Evolutionary conservation across 2,888 invertebrate species (phyloP).

Genomic region (Cheilosia urbana): DNA sequence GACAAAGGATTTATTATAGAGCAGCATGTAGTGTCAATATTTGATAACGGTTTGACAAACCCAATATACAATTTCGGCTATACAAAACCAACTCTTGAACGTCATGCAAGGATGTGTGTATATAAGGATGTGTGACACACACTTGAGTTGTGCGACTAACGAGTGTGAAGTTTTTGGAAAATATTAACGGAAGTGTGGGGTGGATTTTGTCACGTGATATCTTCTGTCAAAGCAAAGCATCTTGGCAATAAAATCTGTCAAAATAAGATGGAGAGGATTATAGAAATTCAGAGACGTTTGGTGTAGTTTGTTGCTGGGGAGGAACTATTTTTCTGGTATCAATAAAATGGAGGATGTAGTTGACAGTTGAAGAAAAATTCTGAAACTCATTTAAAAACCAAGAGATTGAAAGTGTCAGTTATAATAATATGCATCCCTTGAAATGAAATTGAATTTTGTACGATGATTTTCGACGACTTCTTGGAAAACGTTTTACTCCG

Average conservation of each 20-base stretch:
- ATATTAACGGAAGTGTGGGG: constrained; percentile 4
- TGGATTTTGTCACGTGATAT: constrained; percentile 40
- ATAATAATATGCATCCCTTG: too few relatives aligned
- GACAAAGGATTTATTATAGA: constrained; percentile 1
- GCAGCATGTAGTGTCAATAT: constrained; percentile 24
- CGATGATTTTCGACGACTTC: too few relatives aligned
- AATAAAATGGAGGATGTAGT: neutral
- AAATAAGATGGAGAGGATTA: neutral
- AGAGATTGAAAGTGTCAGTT: too few relatives aligned
- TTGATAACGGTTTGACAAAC: constrained; percentile 41
- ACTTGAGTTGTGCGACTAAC: neutral
- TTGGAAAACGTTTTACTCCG: too few relatives aligned
- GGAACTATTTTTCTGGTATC: neutral
- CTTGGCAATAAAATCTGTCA: neutral
- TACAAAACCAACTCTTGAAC: constrained; percentile 13
- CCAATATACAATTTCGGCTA: constrained; percentile 1
- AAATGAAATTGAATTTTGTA: too few relatives aligned
- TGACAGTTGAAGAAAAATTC: too few relatives aligned
- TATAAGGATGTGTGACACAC: constrained; percentile 3
- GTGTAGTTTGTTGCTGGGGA: neutral
- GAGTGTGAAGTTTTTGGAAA: neutral
- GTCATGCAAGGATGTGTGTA: constrained; percentile 16
- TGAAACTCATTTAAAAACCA: too few relatives aligned
- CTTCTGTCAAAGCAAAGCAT: neutral
- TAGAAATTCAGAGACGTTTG: neutral